A percentile compares a stretch with the other conserved stretches of the same genome.
phyloP scores from a whole-genome alignment of 30 jellyfish, hydroid and myxozoan genomes.

The Sanderia malayensis region DNA sequence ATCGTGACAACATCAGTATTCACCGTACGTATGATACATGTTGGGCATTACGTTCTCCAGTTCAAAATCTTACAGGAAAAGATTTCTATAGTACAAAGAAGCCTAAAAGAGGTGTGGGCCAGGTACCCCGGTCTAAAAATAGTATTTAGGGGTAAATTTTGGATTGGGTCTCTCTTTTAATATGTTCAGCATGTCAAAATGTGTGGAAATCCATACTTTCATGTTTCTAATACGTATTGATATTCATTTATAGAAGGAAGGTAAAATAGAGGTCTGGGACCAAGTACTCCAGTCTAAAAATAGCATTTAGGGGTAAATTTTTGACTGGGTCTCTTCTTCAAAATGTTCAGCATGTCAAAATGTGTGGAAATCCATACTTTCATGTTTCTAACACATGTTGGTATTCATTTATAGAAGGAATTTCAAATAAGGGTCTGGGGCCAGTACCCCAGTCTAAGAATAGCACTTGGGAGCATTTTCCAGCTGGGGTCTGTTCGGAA shows the following conservation, averaged over 20 bases:
- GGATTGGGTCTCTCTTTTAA: background rate
- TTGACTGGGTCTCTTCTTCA: background rate
- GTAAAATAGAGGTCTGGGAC: background rate
- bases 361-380: background rate
- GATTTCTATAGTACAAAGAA: no score
- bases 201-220: background rate
- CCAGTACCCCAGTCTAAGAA: background rate
- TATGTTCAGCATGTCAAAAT: background rate
- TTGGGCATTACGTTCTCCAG: background rate
- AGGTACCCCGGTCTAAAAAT: no score
- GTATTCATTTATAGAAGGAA: background rate
- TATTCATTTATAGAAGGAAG: background rate
- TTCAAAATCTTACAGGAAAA: no score
- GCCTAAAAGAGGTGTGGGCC: no score
- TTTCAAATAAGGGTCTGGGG: conserved; percentile 6
- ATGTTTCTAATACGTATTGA: background rate
- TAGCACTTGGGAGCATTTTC: background rate
- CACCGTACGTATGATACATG: background rate
- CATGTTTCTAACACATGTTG: background rate
- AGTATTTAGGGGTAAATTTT: no score
- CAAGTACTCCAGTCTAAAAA: conserved; percentile 13
- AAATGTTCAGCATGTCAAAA: conserved; percentile 1
- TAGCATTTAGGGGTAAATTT: background rate
- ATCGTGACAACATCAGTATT: background rate
- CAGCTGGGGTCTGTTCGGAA: conserved; percentile 8